Conservation (phyloP, 2,888 invertebrate genomes). For the Machimus atricapillus region DNA sequence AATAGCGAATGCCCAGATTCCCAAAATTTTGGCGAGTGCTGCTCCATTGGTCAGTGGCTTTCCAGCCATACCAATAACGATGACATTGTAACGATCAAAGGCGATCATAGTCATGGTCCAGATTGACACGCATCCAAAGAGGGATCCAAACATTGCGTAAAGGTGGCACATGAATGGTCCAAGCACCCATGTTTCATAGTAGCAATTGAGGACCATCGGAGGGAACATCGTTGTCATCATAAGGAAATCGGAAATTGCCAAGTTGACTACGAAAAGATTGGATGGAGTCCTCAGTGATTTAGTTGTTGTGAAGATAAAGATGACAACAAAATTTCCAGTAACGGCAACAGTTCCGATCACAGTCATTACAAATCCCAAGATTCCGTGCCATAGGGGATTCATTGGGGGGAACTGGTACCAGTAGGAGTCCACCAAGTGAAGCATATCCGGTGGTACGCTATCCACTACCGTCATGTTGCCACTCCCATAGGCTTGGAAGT, state of each 20-base stretch:
- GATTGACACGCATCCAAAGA: slow-evolving; percentile 69
- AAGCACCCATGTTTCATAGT: slow-evolving; percentile 68
- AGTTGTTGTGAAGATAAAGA: slow-evolving; percentile 61
- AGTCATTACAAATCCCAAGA: slow-evolving; percentile 80
- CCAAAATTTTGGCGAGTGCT: slow-evolving; percentile 62
- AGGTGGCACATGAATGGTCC: slow-evolving; percentile 82
- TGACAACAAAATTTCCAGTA: slow-evolving; percentile 60
- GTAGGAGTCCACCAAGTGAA: slow-evolving; percentile 72
- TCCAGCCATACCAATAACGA: slow-evolving; percentile 66
- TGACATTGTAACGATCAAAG: slow-evolving; percentile 68
- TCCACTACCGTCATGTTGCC: slow-evolving; percentile 35
- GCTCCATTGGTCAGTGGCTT: slow-evolving; percentile 63
- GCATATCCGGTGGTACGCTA: slow-evolving; percentile 70
- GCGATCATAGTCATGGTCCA: slow-evolving; percentile 68
- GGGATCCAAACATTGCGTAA: slow-evolving; percentile 82
- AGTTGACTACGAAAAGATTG: slow-evolving; percentile 87
- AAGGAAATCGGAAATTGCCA: slow-evolving; percentile 88
- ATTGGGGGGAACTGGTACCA: slow-evolving; percentile 91
- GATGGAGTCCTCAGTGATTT: slow-evolving; percentile 80
- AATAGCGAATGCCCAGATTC: slow-evolving; percentile 64
- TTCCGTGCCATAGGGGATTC: slow-evolving; percentile 87
- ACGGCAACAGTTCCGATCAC: slow-evolving; percentile 68
- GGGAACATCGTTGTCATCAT: slow-evolving; percentile 75
- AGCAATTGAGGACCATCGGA: slow-evolving; percentile 82
- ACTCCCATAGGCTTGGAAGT: slow-evolving; percentile 21